Percentiles rank a stretch among this genome's conserved stretches.
phyloP scores from a whole-genome alignment of 2,113 vertebrate species.

The Sturnira hondurensis region DNA sequence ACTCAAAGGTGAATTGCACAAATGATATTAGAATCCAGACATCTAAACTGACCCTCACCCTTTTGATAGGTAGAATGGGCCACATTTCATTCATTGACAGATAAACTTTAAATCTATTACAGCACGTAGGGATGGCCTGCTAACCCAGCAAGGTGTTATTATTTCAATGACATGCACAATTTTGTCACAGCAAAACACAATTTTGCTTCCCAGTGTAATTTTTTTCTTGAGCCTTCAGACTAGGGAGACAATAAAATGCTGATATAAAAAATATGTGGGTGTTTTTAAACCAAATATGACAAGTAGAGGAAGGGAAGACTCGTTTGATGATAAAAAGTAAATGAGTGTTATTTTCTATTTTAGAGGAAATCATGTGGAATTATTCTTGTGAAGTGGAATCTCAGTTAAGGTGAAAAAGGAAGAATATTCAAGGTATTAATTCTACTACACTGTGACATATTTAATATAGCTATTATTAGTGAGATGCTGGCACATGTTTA shows the following conservation, averaged over 20 bases:
- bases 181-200: neutral
- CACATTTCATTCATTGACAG: neutral
- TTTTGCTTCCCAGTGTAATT: neutral
- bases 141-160: neutral
- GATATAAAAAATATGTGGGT: conserved; percentile 9
- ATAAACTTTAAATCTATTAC: neutral
- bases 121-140: neutral
- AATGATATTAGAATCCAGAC: neutral
- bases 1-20: neutral
- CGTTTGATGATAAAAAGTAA: neutral
- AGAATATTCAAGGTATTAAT: neutral
- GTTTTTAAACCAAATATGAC: neutral
- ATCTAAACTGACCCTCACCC: neutral
- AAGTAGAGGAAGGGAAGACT: neutral
- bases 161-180: neutral
- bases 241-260: neutral
- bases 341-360: neutral
- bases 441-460: neutral
- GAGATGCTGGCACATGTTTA: neutral
- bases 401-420: neutral
- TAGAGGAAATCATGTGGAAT: neutral
- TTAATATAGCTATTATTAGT: neutral
- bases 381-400: neutral
- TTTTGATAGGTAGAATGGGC: neutral
- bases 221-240: neutral